Percentiles rank a stretch among this genome's conserved stretches.
phyloP scores from a whole-genome alignment of 2,888 invertebrate genomes.

The Callimorpha dominula region DNA sequence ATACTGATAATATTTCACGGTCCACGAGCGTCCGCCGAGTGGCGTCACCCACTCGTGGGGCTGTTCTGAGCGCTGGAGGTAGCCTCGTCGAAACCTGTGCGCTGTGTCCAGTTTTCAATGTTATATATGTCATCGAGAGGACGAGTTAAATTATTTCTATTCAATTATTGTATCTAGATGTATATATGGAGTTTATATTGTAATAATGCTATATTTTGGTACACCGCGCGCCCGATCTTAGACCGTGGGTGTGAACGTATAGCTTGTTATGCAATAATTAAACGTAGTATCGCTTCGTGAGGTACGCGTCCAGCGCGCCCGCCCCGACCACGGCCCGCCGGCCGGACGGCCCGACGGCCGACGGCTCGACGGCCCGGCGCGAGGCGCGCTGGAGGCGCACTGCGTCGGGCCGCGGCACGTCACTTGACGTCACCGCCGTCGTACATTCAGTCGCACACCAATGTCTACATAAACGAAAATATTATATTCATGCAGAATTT shows the following conservation, averaged over 20 bases:
- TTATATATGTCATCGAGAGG: constrained; percentile 37
- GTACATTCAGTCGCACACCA: constrained; percentile 19
- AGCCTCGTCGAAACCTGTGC: neutral
- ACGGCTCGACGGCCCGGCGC: too few species aligned
- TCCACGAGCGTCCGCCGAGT: neutral
- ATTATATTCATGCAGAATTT: constrained; percentile 37
- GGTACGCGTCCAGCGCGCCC: too few species aligned
- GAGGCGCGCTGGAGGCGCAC: too few species aligned
- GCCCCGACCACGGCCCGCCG: too few species aligned
- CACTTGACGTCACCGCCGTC: too few species aligned
- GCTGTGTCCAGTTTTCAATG: constrained; percentile 38
- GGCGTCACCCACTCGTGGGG: neutral
- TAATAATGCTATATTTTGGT: constrained; percentile 58
- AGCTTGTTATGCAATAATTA: constrained; percentile 19
- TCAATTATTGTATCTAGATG: constrained; percentile 58
- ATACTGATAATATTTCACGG: too few species aligned
- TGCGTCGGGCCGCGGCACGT: too few species aligned
- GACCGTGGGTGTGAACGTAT: constrained; percentile 33
- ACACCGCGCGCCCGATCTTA: constrained; percentile 26
- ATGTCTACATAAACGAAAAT: constrained; percentile 22
- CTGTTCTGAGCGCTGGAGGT: too few species aligned
- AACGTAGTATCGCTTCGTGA: constrained; percentile 10
- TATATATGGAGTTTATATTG: constrained; percentile 72
- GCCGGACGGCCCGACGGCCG: too few species aligned
- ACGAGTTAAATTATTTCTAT: constrained; percentile 56